These are phyloP conservation scores for Drosophila anomalipes DNA, from an alignment of 2,888 invertebrate genomes.

Conservation along the genomic window DNA sequence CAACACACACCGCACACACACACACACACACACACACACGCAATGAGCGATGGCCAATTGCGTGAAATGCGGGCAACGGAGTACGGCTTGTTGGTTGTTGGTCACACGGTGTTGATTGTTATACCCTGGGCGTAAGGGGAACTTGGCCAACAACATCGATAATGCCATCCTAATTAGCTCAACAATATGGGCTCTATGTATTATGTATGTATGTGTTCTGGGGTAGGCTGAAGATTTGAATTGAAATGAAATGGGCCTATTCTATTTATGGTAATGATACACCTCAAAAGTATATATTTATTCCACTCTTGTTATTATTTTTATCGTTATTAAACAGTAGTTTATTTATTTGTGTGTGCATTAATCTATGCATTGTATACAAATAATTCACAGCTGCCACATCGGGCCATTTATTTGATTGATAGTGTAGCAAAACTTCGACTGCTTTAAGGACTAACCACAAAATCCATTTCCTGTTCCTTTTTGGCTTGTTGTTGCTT, in stretches of 20 bases:
- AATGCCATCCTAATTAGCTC: constrained; percentile 26
- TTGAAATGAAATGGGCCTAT: not conserved
- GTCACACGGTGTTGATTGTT: constrained; percentile 66
- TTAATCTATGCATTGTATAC: constrained; percentile 3
- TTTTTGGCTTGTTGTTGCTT: constrained; percentile 22
- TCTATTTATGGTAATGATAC: not conserved
- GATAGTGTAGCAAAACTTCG: constrained; percentile 49
- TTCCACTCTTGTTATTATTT: not conserved
- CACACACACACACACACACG: constrained; percentile 21
- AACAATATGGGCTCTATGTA: not conserved
- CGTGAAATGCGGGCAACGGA: constrained; percentile 11
- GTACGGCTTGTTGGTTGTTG: constrained; percentile 49
- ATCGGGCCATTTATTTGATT: constrained; percentile 11
- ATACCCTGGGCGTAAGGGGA: constrained; percentile 52
- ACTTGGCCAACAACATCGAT: constrained; percentile 30
- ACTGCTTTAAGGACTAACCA: constrained; percentile 27
- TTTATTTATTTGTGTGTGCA: not conserved
- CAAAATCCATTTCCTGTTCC: constrained; percentile 56
- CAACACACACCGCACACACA: constrained; percentile 21
- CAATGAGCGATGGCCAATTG: constrained; percentile 34
- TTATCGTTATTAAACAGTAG: not conserved
- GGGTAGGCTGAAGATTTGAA: not conserved
- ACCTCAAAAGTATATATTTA: not conserved
- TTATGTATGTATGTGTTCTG: not conserved
- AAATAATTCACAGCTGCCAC: constrained; percentile 2